Percentiles rank a stretch among this genome's conserved stretches.
phyloP scores from a whole-genome alignment of 2,113 vertebrate genomes.

The Centropus unirufus region DNA sequence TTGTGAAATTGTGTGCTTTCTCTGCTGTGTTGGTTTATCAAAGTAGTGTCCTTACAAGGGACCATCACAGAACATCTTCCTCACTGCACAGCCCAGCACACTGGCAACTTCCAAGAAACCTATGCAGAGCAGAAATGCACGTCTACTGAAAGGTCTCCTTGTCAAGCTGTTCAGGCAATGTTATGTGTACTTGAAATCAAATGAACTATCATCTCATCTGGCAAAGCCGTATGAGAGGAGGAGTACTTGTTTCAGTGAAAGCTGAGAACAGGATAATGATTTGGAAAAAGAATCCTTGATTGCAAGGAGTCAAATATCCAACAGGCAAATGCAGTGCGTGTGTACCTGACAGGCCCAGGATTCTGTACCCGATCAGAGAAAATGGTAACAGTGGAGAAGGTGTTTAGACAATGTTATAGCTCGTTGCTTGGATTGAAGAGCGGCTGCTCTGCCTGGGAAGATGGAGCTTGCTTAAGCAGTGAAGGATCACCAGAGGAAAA shows the following conservation, averaged over 20 bases:
- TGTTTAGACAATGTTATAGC: background rate
- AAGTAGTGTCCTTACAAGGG: conserved; percentile 71
- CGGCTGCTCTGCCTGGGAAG: background rate
- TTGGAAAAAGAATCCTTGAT: background rate
- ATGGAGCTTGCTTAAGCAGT: background rate
- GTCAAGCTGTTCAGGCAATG: background rate
- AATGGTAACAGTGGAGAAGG: background rate
- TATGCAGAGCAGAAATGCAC: conserved; percentile 53
- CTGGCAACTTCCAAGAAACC: background rate
- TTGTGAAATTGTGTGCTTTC: conserved; percentile 38
- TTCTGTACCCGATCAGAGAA: background rate
- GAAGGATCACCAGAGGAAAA: background rate
- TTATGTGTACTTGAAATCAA: background rate
- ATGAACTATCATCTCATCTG: background rate
- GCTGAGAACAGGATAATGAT: background rate
- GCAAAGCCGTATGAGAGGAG: background rate
- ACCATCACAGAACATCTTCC: conserved; percentile 82
- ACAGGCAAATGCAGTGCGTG: conserved; percentile 13
- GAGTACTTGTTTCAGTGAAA: conserved; percentile 3
- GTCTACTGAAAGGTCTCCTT: background rate
- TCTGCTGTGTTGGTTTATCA: conserved; percentile 27
- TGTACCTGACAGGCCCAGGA: background rate
- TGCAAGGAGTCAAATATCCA: conserved; percentile 38
- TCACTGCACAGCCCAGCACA: conserved; percentile 58
- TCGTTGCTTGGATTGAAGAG: background rate